Conservation (phyloP, 2,888 invertebrate species). For the Tachina lurida region DNA sequence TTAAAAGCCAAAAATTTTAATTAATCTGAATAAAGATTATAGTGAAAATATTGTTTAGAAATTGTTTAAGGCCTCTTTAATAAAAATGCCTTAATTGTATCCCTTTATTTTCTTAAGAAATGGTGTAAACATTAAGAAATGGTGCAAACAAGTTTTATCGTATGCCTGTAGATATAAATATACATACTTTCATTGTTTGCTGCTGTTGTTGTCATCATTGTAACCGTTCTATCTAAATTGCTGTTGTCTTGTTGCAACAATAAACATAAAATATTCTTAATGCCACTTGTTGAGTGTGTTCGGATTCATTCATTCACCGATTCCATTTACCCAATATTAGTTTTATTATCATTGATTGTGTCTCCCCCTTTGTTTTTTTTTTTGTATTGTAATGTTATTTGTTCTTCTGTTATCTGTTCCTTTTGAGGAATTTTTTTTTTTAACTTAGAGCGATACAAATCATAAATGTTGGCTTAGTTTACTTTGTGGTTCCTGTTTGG, state of each 20-base stretch:
- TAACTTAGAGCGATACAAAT: slow-evolving; percentile 50
- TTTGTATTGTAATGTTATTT: neutral
- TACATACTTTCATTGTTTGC: slow-evolving; percentile 27
- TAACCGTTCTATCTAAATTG: slow-evolving; percentile 67
- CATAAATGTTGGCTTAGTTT: slow-evolving; percentile 50
- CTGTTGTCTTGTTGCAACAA: slow-evolving; percentile 65
- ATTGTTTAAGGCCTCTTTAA: neutral
- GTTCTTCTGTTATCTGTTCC: slow-evolving; percentile 14
- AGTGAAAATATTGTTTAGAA: no score
- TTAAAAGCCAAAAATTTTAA: no score
- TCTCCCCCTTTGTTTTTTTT: slow-evolving; percentile 20
- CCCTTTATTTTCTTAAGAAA: neutral
- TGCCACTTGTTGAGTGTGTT: slow-evolving; percentile 67
- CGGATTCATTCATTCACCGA: slow-evolving; percentile 43
- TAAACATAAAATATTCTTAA: slow-evolving; percentile 67
- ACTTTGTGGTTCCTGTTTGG: slow-evolving; percentile 27
- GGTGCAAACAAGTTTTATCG: slow-evolving; percentile 33
- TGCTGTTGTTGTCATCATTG: slow-evolving; percentile 29
- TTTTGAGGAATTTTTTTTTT: slow-evolving; percentile 27
- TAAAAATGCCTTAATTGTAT: neutral
- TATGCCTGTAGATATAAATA: slow-evolving; percentile 12
- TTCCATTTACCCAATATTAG: slow-evolving; percentile 63
- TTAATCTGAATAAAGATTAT: no score
- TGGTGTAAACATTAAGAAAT: slow-evolving; percentile 40
- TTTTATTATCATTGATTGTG: slow-evolving; percentile 48